Evolutionary conservation across 2,797 vertebrate species (phyloP), one percentile per base, ranked within the genome.

Genomic region (Syncerus caffer): DNA sequence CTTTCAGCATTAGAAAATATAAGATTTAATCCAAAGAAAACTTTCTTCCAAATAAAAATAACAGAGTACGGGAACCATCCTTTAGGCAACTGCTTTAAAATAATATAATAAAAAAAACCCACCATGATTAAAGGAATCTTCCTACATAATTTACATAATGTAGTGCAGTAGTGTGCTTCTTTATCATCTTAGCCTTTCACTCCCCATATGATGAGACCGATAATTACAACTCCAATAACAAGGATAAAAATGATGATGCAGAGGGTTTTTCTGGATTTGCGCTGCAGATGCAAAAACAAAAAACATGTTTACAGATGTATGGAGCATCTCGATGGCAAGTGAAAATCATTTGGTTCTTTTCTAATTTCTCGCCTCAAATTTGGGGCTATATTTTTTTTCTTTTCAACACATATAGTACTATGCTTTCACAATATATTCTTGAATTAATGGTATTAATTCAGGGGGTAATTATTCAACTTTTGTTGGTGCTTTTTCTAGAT

Each of bases 211-310:
- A 99, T 74, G 95, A 99, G 10, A 98, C 98, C 99, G 57, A 99
- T 2, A 94, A 99, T 57, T 10, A 98, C 97, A 38, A 62, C 96
- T 85, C 97, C 98, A 58, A 99, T 83, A 51, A 97, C 98, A 97
- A 99, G 98, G 97, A 99, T 78, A 71, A 99, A n/a, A 92, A 99
- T 2, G 85, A 99, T 98, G 98, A 99, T 99, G 98, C 99, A 99
- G 15, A 99, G 99, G 98, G 99, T 99, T 99, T 99, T 99, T 95
- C 99, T 98, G 95, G 99, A 99, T 97, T 98, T 99, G 98, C 98
- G 99, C 99, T 99, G 98, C 12, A 84, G 97, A 97, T 10, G 97
- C 58, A 79, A 85, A 98, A 85, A 93, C 55, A 98, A 96, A 96
- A 67, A 92, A 93, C 25, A 91, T 0, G 9, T 96, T 87, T 79